Percentiles rank a stretch among this genome's conserved stretches.
phyloP scores from a whole-genome alignment of 2,113 vertebrate species.

The Scalopus aquaticus region DNA sequence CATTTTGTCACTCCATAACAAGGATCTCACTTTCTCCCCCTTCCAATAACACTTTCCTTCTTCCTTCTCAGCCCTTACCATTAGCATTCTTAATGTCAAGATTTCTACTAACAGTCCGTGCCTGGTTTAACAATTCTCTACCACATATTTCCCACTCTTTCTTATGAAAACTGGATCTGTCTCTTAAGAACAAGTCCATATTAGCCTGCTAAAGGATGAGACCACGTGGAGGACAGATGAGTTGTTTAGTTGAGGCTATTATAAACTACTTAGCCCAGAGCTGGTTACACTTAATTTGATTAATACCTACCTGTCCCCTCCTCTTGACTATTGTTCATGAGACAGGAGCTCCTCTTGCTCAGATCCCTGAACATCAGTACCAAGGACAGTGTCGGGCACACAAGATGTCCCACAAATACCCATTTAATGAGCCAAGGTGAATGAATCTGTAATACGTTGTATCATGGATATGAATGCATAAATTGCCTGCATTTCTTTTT shows the following conservation, averaged over 20 bases:
- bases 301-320: not conserved
- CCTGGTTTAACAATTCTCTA: not conserved
- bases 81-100: not conserved
- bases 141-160: not conserved
- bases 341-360: not conserved
- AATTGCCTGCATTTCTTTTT: constrained; percentile 24
- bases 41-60: not conserved
- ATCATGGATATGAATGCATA: not conserved
- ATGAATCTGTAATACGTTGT: not conserved
- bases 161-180: not conserved
- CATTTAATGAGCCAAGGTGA: not conserved
- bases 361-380: constrained; percentile 1
- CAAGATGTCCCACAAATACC: not conserved
- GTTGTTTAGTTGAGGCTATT: not conserved
- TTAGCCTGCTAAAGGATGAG: not conserved
- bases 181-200: not conserved
- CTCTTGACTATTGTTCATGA: not conserved
- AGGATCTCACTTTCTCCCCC: not conserved
- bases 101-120: not conserved
- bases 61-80: not conserved
- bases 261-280: not conserved
- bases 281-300: not conserved
- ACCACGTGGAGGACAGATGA: not conserved
- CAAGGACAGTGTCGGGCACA: constrained; percentile 50
- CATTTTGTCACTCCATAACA: not conserved